Evolutionary conservation across 2,113 vertebrate species (phyloP), one percentile per base, ranked within the genome.

Genomic region (Barnardius zonarius): DNA sequence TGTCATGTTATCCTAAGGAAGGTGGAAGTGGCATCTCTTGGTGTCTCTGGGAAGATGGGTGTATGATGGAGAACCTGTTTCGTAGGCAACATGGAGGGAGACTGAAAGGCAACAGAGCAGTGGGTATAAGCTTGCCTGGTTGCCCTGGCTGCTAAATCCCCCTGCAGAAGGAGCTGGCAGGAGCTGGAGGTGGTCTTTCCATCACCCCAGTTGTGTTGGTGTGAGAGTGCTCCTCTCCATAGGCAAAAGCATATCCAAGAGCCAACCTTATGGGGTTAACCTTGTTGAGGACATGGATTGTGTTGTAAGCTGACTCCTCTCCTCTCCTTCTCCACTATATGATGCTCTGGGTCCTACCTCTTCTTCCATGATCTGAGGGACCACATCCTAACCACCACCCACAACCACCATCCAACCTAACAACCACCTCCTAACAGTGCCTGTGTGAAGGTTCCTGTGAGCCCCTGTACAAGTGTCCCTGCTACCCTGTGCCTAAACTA

Each of bases 41-140:
- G 30, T 6, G 0, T 74, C 52, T 90, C 54, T 90, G 51, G 67
- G 75, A 86, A 90, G 41, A 57, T 5, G 27, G 11, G 6, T 76
- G 11, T 62, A 4, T 0, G 0, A 19, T 54, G 23, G 35, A 69
- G 57, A 3, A 37, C 7, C 12, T 77, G 28, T 39, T 18, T 31
- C 30, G 23, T 33, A 75, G 55, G 46, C 12, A 83, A 5, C 14
- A 10, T 17, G n/a, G 31, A 85, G 19, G 59, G 37, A 43, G 63
- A 59, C n/a, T 77, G 39, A 76, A 94, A 76, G 37, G 52, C 52
- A 44, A 12, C 13, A 49, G 33, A 11, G 3, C 1, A 2, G 20
- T 11, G 17, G 4, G 30, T 83, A 39, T 88, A 7, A 22, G n/a
- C 46, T 10, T 67, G n/a, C 43, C 28, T 63, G 37, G n/a, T 41